A percentile compares a stretch with the other conserved stretches of the same genome.
phyloP scores from a whole-genome alignment of 2,888 invertebrate genomes.

The Actias luna region DNA sequence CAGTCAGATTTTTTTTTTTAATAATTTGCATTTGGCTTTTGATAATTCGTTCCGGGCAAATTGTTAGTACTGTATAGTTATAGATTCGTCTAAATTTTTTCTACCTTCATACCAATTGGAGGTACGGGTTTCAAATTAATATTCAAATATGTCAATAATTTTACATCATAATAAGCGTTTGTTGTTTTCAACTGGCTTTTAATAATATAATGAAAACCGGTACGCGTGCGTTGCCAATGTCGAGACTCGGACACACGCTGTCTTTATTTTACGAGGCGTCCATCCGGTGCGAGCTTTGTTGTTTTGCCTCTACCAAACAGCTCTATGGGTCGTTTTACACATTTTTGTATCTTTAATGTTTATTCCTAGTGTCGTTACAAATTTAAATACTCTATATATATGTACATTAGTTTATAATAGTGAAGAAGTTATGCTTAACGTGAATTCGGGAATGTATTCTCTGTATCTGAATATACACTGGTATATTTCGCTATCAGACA shows the following conservation, averaged over 20 bases:
- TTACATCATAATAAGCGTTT: neutral
- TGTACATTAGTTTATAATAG: too few species aligned
- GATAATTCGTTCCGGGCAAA: too few species aligned
- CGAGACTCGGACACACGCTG: neutral
- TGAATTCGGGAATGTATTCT: too few species aligned
- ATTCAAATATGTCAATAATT: neutral
- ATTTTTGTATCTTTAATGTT: neutral
- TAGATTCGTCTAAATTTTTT: too few species aligned
- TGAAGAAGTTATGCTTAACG: too few species aligned
- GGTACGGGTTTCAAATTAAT: neutral
- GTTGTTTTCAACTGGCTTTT: neutral
- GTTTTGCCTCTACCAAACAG: neutral
- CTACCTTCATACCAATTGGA: too few species aligned
- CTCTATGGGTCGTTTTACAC: neutral
- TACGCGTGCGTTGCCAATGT: neutral
- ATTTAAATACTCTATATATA: neutral
- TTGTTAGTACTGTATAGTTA: too few species aligned
- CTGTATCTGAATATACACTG: too few species aligned
- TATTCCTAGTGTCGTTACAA: neutral
- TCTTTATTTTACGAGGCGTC: neutral
- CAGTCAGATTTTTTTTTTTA: too few species aligned
- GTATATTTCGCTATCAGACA: too few species aligned
- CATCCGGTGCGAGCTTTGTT: conserved; percentile 5
- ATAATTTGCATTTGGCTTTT: too few species aligned
- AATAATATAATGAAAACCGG: neutral